Base-by-base conservation (phyloP, 1,140 invertebrate species). In the Paramacrobiotus metropolitanus region DNA sequence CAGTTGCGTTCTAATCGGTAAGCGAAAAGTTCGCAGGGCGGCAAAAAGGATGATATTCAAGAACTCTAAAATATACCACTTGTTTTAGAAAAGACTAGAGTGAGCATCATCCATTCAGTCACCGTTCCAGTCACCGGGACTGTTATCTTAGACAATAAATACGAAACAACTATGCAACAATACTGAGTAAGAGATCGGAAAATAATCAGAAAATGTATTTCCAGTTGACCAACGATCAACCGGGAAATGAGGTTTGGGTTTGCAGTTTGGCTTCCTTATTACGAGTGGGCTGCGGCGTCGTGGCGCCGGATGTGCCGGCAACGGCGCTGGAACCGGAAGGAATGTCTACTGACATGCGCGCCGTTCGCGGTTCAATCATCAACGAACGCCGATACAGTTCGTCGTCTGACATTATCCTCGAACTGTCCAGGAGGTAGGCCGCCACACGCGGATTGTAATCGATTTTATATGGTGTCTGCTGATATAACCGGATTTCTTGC, bases 381-480 rank as follows among this genome's bases (percentile, higher is more conserved):
- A 91, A 73, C 1, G 86, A 90, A 64, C 83, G 77, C 64, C 80
- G 78, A 73, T 90, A 91, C 21, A 90, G 77, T 65, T 86, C 80
- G 65, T 91, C 87, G 68, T 91, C 87, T 60, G 81, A 78, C 45
- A 89, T 74, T 18, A 87, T 74, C 21, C 72, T 66, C 21, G 68
- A 71, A 21, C 81, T 77, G 69, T 92, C 87, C 65, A 91, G 72
- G 2, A 93, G 73, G 70, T 91, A 93, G 66, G 81, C 82, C 29
- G 80, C 80, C 44, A 78, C 76, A 72, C 77, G 64, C 30, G 79
- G 75, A 62, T 85, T 86, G 64, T 84, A 78, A 67, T 88, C 84
- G 63, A 92, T 91, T 73, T 87, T 89, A 70, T 92, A 93, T 1
- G 85, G 83, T 2, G 86, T 90, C 72, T 91, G 86, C 70, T 93